phyloP scores from a whole-genome alignment of 2,113 vertebrate genomes.

The Pycnonotus jocosus region DNA sequence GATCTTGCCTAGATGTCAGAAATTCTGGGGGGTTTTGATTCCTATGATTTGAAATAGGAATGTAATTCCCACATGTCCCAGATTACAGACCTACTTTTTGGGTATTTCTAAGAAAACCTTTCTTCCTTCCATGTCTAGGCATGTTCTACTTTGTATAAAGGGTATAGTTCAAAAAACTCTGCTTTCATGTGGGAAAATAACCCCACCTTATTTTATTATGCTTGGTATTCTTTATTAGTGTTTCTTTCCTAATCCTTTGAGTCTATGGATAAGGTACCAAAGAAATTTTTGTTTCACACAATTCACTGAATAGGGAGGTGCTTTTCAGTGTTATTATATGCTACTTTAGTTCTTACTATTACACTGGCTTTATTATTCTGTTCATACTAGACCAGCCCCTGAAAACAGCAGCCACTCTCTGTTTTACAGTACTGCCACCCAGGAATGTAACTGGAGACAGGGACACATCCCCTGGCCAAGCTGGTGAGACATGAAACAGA shows the following conservation, averaged over 20 bases:
- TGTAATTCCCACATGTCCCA: background rate
- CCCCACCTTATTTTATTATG: background rate
- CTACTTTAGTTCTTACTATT: background rate
- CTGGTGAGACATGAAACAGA: background rate
- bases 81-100: background rate
- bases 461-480: background rate
- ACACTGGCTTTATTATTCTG: background rate
- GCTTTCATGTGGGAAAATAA: background rate
- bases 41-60: background rate
- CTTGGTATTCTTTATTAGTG: background rate
- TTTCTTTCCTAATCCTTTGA: background rate
- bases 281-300: background rate
- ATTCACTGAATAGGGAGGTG: background rate
- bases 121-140: background rate
- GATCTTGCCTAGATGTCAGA: background rate
- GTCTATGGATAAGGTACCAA: background rate
- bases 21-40: fast-evolving
- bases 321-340: background rate
- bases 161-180: background rate
- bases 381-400: background rate
- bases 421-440: background rate
- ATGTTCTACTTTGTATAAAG: background rate
- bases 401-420: background rate
- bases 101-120: background rate
- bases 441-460: background rate